Evolutionary conservation across 1,140 invertebrate species (phyloP).

Genomic region (Eumaeus atala): DNA sequence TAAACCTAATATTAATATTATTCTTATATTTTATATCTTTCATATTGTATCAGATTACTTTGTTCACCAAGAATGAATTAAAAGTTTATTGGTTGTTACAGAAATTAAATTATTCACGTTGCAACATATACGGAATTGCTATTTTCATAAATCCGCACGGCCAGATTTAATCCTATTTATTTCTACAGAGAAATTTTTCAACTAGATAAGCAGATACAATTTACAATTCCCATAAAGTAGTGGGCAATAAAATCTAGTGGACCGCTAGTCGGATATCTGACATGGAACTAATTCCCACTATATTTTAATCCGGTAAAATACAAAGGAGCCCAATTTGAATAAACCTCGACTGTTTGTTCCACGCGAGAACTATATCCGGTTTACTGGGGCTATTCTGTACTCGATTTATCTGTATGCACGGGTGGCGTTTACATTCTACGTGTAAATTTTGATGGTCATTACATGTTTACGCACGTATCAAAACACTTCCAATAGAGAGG

Average conservation of each 20-base stretch:
- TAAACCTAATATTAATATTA: no score
- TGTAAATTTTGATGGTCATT: constrained; percentile 33
- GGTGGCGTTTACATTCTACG: constrained; percentile 30
- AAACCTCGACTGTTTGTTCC: constrained; percentile 70
- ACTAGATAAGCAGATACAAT: constrained; percentile 30
- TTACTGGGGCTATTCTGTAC: constrained; percentile 59
- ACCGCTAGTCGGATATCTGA: constrained; percentile 58
- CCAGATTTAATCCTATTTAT: constrained; percentile 11
- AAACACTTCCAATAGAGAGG: constrained; percentile 18
- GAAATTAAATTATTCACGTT: no score
- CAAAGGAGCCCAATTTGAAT: constrained; percentile 72
- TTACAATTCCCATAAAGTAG: constrained; percentile 49
- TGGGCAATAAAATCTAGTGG: constrained; percentile 57
- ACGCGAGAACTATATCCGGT: constrained; percentile 67
- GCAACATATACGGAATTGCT: neutral
- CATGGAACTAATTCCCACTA: constrained; percentile 69
- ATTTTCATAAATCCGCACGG: constrained; percentile 1
- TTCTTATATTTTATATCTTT: no score
- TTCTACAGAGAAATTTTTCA: constrained; percentile 14
- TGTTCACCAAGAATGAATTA: no score
- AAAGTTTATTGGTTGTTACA: no score
- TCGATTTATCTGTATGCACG: constrained; percentile 58
- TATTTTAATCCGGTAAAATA: constrained; percentile 72
- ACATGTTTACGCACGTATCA: constrained; percentile 26
- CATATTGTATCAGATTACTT: no score